Base-by-base conservation (phyloP, 2,113 vertebrate species). In the Psophia crepitans region DNA sequence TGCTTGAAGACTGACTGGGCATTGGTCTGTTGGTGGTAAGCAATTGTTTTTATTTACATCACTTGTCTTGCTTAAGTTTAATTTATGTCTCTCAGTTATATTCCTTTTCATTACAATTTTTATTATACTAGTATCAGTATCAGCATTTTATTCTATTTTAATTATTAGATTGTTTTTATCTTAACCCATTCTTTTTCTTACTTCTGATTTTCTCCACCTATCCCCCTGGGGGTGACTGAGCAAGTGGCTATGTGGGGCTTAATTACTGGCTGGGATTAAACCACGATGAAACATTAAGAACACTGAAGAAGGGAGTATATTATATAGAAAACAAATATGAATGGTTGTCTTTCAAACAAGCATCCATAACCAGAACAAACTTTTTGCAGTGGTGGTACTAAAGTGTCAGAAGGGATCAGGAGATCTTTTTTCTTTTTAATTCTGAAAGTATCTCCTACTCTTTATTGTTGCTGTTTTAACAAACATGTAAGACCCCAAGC, bases 211-310 rank as follows among this genome's bases (percentile, higher is more conserved):
- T 48, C 13, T 68, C 11, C 16, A 7, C 7, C 1, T 4, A 48
- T 9, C 12, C 2, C 0, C 0, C 12, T 20, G 9, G 1, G 3
- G 23, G 13, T 53, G 51, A 53, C 1, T n/a, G 7, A 87, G 12
- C 1, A 1, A 73, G 35, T 1, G 1, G 8, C 2, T 4, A 0
- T 4, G 5, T 32, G 19, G 18, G 17, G 2, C 8, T 56, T 65
- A 49, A 5, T 35, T 65, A 8, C 14, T 24, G 14, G 2, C 11
- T 80, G 14, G 5, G 6, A 10, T 79, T 68, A 61, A 93, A 57
- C 4, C 3, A 19, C 0, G 2, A 39, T 22, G 71, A 3, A 46
- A 32, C 6, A 32, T 1, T 6, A 51, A 78, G 30, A 61, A 39
- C 33, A 35, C 35, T 37, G n/a, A 66, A 68, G 4, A 65, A 80